Percentiles rank a stretch among this genome's conserved stretches.
Evolutionary conservation across 2,113 vertebrate species (phyloP).

Genomic region (Narcine bancroftii): DNA sequence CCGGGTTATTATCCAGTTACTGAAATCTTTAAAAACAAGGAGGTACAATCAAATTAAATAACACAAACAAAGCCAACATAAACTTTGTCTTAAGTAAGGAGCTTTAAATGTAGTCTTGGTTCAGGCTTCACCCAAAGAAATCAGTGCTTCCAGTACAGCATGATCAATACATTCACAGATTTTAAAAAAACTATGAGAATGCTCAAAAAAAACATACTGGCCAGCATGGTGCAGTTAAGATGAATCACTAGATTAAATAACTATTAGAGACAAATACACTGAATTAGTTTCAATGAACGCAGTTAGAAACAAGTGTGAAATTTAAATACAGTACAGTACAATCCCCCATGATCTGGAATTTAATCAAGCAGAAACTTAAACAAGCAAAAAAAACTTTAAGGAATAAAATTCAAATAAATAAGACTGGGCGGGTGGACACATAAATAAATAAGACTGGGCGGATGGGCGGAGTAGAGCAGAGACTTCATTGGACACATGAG

Average conservation of each 20-base stretch:
- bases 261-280: not conserved
- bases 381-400: too few species aligned
- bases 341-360: too few species aligned
- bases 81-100: not conserved
- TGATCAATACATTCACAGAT: too few species aligned
- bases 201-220: too few species aligned
- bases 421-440: too few species aligned
- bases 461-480: too few species aligned
- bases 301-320: not conserved
- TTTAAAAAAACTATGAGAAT: too few species aligned
- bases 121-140: not conserved
- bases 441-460: too few species aligned
- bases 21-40: conserved; percentile 69
- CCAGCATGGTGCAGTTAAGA: too few species aligned
- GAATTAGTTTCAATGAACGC: not conserved
- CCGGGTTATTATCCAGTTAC: conserved; percentile 82
- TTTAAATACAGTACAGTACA: not conserved
- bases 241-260: not conserved
- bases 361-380: too few species aligned
- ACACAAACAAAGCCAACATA: not conserved
- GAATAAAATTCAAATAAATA: too few species aligned
- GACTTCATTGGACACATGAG: too few species aligned
- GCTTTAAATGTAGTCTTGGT: not conserved
- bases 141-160: not conserved
- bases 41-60: conserved; percentile 23